Conservation (phyloP, 1,140 invertebrate genomes). For the Portunus trituberculatus region DNA sequence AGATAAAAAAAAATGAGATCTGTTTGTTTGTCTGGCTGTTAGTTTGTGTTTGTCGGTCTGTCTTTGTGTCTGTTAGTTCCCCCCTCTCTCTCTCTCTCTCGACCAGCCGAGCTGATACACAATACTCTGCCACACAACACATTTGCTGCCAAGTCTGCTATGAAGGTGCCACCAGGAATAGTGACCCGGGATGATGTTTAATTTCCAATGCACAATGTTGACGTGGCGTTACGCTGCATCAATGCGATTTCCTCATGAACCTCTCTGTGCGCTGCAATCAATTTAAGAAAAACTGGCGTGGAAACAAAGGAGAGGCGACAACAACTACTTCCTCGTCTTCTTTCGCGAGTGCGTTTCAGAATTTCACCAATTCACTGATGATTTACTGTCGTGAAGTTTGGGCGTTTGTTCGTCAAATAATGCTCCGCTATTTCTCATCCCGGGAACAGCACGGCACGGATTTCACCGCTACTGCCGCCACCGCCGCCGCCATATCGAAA, state of each 20-base stretch:
- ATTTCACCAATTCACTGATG: slow-evolving; percentile 12
- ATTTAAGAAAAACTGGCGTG: neutral
- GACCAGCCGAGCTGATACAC: neutral
- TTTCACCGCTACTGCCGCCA: too few relatives aligned
- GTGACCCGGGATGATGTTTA: too few relatives aligned
- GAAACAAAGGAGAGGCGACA: neutral
- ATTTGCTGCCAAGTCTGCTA: too few relatives aligned
- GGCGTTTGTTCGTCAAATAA: slow-evolving; percentile 22
- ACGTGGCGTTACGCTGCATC: too few relatives aligned
- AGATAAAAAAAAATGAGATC: too few relatives aligned
- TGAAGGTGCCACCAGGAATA: too few relatives aligned
- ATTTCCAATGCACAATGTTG: neutral
- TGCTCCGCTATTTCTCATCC: neutral
- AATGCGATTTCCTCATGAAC: neutral
- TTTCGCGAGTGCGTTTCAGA: neutral
- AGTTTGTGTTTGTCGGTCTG: too few relatives aligned
- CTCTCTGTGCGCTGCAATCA: neutral
- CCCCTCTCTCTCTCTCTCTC: too few relatives aligned
- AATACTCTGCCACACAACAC: neutral
- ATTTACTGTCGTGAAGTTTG: neutral
- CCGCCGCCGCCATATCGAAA: neutral
- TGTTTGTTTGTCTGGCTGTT: too few relatives aligned
- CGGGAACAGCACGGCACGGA: too few relatives aligned
- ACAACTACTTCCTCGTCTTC: neutral
- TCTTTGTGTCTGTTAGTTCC: too few relatives aligned